Evolutionary conservation across 92 coral and sea anemone species (phyloP), one percentile per base, ranked within the genome.

Genomic region (Diadumene lineata): DNA sequence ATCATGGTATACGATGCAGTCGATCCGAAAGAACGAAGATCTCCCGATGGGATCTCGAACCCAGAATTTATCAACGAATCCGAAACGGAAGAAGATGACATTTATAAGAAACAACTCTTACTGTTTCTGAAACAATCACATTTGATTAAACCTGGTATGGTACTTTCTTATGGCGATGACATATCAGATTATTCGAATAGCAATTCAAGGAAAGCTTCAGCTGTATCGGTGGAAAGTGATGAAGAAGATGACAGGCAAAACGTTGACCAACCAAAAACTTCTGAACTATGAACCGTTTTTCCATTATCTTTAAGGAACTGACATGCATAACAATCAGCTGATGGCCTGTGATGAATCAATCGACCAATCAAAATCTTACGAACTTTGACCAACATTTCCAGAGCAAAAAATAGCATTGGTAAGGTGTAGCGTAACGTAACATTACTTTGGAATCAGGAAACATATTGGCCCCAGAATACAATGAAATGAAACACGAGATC

Each of bases 101-200:
- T 93, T 56, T 93, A 93, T 78, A 93, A 93, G 50, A 79, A 89
- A 50, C 98, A 93, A 65, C 73, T 93, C 46, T 64, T 93, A 60
- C 72, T 93, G 43, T 93, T 93, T 77, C 74, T 93, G 23, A 93
- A 90, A 80, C 98, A 90, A 32, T 79, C 88, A 6, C 96, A 90
- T 62, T 71, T 90, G n/a, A 90, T 83, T 34, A 84, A 79, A 50
- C 89, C 89, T 15, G 80, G 81, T 56, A 64, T 76, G 56, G 70
- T 65, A 22, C 74, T 72, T 9, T 80, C 85, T n/a, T 83, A 70
- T 23, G 84, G 86, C 24, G 92, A 82, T 55, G 84, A 86, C 63
- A 70, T 74, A 11, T 86, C 96, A 16, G 90, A 88, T 11, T 69
- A 87, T 44, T 82, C 92, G 56, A 72, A 86, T 76, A 7, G 57